Evolutionary conservation across 2,113 vertebrate species (phyloP).

Genomic region (Catharus fuscescens): DNA sequence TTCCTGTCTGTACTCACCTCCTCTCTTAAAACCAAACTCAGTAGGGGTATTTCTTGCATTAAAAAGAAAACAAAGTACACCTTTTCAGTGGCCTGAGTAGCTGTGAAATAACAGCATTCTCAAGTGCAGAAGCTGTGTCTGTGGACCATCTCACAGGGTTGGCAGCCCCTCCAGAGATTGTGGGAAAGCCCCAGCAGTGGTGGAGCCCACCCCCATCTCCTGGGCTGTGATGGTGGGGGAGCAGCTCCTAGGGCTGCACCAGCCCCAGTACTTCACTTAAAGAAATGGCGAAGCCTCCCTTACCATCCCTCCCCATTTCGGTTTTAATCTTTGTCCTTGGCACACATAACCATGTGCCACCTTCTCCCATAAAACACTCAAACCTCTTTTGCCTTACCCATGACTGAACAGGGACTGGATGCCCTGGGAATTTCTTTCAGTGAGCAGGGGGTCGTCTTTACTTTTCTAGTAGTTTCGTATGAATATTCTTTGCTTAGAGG

Average conservation of each 20-base stretch:
- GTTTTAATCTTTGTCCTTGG: constrained; percentile 25
- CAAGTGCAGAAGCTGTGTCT: constrained; percentile 46
- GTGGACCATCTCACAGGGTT: constrained; percentile 66
- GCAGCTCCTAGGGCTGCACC: neutral
- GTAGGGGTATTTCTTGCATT: constrained; percentile 26
- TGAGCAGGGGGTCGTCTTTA: constrained; percentile 71
- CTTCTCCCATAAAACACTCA: constrained; percentile 48
- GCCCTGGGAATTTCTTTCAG: constrained; percentile 69
- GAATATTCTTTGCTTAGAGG: constrained; percentile 82
- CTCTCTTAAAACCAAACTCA: neutral
- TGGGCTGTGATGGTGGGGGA: neutral
- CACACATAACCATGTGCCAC: neutral
- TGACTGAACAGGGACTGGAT: constrained; percentile 71
- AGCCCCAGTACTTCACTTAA: neutral
- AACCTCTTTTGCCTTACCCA: constrained; percentile 69
- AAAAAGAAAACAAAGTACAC: neutral
- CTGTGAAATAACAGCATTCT: neutral
- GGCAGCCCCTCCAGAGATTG: neutral
- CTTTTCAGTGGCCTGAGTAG: neutral
- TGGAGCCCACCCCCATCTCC: neutral
- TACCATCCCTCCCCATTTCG: neutral
- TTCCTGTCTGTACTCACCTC: neutral
- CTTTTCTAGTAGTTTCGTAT: constrained; percentile 75
- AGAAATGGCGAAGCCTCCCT: neutral
- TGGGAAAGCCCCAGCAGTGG: neutral